phyloP scores from a whole-genome alignment of 2,888 invertebrate species.

The Meteorus colon region DNA sequence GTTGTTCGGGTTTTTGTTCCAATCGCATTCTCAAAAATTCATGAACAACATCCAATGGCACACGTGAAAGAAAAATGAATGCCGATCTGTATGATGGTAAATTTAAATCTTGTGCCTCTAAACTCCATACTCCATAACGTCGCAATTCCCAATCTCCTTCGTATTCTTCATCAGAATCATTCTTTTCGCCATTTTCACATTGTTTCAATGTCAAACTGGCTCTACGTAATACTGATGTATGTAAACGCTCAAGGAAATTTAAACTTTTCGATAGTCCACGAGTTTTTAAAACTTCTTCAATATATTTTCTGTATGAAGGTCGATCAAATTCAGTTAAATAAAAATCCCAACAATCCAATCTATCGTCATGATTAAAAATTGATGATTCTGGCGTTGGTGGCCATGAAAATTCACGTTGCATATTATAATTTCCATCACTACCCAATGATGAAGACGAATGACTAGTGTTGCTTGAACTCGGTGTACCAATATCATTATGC shows the following conservation, averaged over 20 bases:
- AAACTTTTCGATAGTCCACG: conserved; percentile 89
- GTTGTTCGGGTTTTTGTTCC: conserved; percentile 87
- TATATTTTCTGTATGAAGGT: conserved; percentile 80
- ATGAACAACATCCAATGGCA: conserved; percentile 93
- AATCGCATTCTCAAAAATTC: conserved; percentile 91
- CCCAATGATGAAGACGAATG: neutral
- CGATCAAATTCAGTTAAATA: conserved; percentile 67
- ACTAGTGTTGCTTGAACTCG: conserved; percentile 1
- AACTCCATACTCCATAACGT: conserved; percentile 85
- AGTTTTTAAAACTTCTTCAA: conserved; percentile 90
- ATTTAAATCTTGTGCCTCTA: conserved; percentile 83
- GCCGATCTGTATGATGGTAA: conserved; percentile 90
- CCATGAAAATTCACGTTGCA: conserved; percentile 47
- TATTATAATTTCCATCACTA: neutral
- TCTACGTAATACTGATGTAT: conserved; percentile 81
- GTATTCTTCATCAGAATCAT: conserved; percentile 61
- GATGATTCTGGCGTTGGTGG: conserved; percentile 63
- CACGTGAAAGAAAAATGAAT: conserved; percentile 89
- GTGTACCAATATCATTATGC: neutral
- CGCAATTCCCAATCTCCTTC: conserved; percentile 75
- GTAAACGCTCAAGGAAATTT: conserved; percentile 84
- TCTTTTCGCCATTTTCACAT: conserved; percentile 63
- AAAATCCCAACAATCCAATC: conserved; percentile 59
- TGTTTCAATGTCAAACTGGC: conserved; percentile 82
- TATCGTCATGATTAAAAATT: conserved; percentile 58